These are phyloP conservation scores for Hedychridium roseum DNA, from an alignment of 2,888 invertebrate genomes.

Conservation along the genomic window DNA sequence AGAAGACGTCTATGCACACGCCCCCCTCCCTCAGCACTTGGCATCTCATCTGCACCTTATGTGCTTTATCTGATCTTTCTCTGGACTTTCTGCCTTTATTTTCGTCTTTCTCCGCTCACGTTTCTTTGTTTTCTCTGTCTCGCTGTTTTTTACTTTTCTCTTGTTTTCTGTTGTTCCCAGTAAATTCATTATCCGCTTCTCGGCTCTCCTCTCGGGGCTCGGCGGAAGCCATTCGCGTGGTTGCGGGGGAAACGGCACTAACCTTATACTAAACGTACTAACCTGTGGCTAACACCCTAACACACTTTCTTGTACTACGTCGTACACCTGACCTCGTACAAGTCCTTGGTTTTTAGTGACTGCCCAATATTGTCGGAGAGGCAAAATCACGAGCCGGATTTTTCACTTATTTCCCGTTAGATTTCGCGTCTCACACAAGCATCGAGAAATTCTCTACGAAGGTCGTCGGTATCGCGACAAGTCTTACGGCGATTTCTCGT, in stretches of 20 bases:
- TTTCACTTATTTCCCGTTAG: too few relatives aligned
- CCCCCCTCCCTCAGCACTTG: too few relatives aligned
- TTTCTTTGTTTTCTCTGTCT: constrained; percentile 9
- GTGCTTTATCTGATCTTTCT: constrained; percentile 16
- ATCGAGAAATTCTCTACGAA: too few relatives aligned
- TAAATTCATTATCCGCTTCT: constrained; percentile 55
- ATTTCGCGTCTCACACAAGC: too few relatives aligned
- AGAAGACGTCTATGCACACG: constrained; percentile 11
- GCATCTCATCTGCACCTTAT: constrained; percentile 16
- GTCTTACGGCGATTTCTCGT: too few relatives aligned
- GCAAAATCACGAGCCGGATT: too few relatives aligned
- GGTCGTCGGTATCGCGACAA: too few relatives aligned
- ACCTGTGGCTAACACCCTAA: constrained; percentile 51
- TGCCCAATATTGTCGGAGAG: too few relatives aligned
- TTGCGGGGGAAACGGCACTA: constrained; percentile 56
- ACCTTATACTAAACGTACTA: constrained; percentile 53
- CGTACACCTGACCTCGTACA: too few relatives aligned
- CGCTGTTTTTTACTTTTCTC: constrained; percentile 25
- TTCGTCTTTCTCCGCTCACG: constrained; percentile 10
- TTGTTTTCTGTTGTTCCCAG: background rate
- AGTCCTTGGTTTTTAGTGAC: too few relatives aligned
- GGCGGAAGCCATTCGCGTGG: constrained; percentile 63
- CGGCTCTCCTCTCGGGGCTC: constrained; percentile 64
- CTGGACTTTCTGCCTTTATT: constrained; percentile 23
- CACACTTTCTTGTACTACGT: constrained; percentile 2